Conservation (phyloP, 1,140 invertebrate genomes). For the Drosophila suzukii region DNA sequence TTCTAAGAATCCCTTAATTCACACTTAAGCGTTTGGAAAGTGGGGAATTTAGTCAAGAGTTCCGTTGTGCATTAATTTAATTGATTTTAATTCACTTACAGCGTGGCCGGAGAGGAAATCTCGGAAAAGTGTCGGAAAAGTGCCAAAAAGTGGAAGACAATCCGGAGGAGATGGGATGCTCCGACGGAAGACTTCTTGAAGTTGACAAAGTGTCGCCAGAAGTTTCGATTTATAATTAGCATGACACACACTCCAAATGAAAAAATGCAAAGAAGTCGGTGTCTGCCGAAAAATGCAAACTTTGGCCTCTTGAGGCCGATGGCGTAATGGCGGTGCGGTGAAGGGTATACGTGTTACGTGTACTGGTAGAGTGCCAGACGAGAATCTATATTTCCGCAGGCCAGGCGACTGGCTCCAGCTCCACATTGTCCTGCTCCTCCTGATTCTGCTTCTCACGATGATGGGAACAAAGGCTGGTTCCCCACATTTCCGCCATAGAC, state of each 20-base stretch:
- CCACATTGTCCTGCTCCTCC: not conserved
- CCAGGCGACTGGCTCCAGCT: slow-evolving; percentile 26
- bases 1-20: slow-evolving; percentile 4
- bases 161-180: not conserved
- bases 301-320: slow-evolving; percentile 42
- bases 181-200: slow-evolving; percentile 44
- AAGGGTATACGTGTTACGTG: not conserved
- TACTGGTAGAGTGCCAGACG: slow-evolving; percentile 23
- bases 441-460: not conserved
- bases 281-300: slow-evolving; percentile 76
- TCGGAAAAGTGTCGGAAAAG: slow-evolving; percentile 65
- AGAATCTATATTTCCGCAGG: slow-evolving; percentile 78
- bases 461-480: slow-evolving; percentile 25
- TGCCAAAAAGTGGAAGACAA: slow-evolving; percentile 44
- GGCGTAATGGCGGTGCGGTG: not conserved
- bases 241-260: slow-evolving; percentile 77
- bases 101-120: slow-evolving; percentile 40
- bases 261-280: slow-evolving; percentile 68
- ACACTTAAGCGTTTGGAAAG: slow-evolving; percentile 18
- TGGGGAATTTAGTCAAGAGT: slow-evolving; percentile 40
- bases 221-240: slow-evolving; percentile 83
- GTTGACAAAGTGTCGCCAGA: slow-evolving; percentile 80
- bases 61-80: slow-evolving; percentile 45
- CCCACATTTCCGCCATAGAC: slow-evolving; percentile 47
- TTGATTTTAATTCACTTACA: slow-evolving; percentile 73